Conservation (phyloP, 2,113 vertebrate species). For the Dasyurus viverrinus region DNA sequence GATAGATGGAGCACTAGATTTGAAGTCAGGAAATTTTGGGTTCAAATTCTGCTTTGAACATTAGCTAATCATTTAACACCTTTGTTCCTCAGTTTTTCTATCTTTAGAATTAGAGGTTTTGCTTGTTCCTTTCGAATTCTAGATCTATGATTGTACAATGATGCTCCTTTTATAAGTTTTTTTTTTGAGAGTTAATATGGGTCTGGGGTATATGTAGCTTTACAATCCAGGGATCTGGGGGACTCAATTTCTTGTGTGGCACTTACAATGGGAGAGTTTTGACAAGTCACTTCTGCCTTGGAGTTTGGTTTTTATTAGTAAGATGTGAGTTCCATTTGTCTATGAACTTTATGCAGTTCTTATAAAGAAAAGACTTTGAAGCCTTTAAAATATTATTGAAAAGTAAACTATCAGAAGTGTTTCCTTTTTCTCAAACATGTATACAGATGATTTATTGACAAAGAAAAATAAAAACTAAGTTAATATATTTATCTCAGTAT, state of each 20-base stretch:
- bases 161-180: not conserved
- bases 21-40: not conserved
- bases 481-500: constrained; percentile 67
- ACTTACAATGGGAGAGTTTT: not conserved
- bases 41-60: not conserved
- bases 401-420: constrained; percentile 39
- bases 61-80: not conserved
- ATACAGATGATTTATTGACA: constrained; percentile 63
- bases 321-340: not conserved
- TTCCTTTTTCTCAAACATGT: constrained; percentile 64
- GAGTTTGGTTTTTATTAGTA: not conserved
- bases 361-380: not conserved
- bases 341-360: not conserved
- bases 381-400: not conserved
- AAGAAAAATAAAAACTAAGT: constrained; percentile 72
- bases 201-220: not conserved
- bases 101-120: not conserved
- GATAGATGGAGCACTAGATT: not conserved
- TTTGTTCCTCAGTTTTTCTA: not conserved
- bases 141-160: not conserved
- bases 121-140: not conserved
- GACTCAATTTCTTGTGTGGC: not conserved
- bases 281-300: not conserved
- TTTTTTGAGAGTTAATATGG: not conserved
- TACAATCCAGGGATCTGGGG: not conserved